phyloP scores from a whole-genome alignment of 1,140 invertebrate species.

The Cydia splendana region DNA sequence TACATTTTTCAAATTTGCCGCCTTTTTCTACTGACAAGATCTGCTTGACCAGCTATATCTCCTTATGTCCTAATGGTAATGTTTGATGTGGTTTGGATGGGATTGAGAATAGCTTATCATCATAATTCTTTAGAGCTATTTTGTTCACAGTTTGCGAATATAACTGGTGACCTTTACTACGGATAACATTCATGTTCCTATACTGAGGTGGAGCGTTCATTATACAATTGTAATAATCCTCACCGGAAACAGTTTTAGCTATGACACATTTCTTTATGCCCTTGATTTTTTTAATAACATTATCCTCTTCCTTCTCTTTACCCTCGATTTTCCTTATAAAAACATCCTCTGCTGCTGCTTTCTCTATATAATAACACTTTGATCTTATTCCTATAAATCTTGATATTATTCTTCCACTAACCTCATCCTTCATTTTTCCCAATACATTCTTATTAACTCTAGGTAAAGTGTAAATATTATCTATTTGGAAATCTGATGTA shows the following conservation, averaged over 20 bases:
- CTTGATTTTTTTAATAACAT: background rate
- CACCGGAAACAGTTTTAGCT: too few relatives aligned
- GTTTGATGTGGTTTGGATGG: background rate
- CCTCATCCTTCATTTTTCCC: too few relatives aligned
- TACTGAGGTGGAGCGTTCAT: background rate
- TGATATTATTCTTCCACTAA: background rate
- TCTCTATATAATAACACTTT: background rate
- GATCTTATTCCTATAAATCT: background rate
- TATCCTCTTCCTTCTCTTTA: background rate
- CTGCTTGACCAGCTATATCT: too few relatives aligned
- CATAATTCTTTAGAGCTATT: background rate
- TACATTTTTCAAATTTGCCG: too few relatives aligned
- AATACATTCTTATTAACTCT: background rate
- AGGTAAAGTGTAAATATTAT: constrained; percentile 18
- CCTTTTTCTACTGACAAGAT: too few relatives aligned
- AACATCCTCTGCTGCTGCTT: too few relatives aligned
- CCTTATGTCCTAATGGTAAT: background rate
- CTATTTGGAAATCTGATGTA: background rate
- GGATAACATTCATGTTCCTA: background rate
- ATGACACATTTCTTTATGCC: background rate
- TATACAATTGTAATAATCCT: background rate
- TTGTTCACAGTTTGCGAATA: background rate
- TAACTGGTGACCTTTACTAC: background rate
- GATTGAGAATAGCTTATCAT: background rate
- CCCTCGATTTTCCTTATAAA: too few relatives aligned